Evolutionary conservation across 2,797 vertebrate species (phyloP), one percentile per base, ranked within the genome.

Genomic region (Pseudopleuronectes americanus): DNA sequence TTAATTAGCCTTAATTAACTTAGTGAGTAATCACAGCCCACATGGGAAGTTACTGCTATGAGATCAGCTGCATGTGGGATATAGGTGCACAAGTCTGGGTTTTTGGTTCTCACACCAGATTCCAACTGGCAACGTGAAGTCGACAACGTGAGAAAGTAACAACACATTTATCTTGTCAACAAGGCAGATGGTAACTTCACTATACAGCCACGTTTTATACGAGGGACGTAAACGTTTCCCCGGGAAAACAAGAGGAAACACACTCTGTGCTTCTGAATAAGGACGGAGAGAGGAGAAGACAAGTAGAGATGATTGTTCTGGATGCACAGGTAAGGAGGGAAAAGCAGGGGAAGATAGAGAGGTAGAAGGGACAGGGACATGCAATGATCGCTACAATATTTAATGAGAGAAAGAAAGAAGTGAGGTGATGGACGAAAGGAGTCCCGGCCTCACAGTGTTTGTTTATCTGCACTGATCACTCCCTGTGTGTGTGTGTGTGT

Each of bases 61-160:
- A 52, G 13, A 13, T 33, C 5, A 1, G 45, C 9, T 38, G 8
- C 6, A 13, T 66, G 9, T 23, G 28, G 28, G 28, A 14, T 48
- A 68, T 13, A 64, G 19, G 57, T 53, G 59, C 33, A 31, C 22
- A 24, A 63, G 26, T 31, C 21, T 8, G 6, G 33, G 4, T 8
- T 48, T 76, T 59, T 14, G 28, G 17, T 38, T 49, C 45, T 57
- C 17, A 19, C 10, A 64, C 49, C 45, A 21, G 80, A 84, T 74
- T 63, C 53, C 77, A 76, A 64, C 28, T 60, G 74, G 81, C 70
- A 84, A 53, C 63, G 31, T 10, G 33, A 41, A 57, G 68, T 72
- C 48, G 43, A 45, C n/a, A 19, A 53, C 12, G 38, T 53, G 69
- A 64, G 71, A 63, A 64, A 52, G 65, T 60, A 33, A 57, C 28